Conservation (phyloP, 2,113 vertebrate species). For the Apus apus region DNA sequence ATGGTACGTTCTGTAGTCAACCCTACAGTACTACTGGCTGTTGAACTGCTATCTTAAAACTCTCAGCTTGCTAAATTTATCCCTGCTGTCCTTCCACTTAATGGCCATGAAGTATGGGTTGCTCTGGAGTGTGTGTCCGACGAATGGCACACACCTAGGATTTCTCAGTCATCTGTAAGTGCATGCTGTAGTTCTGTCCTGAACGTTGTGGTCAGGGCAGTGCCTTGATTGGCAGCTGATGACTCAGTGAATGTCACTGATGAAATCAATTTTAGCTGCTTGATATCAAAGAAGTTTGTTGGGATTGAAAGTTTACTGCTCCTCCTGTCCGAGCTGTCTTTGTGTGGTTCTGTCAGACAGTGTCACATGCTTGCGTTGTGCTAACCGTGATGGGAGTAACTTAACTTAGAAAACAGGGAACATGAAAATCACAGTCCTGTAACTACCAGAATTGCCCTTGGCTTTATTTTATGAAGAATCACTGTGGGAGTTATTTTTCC, state of each 20-base stretch:
- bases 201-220: neutral
- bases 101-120: neutral
- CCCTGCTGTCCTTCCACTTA: neutral
- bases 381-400: neutral
- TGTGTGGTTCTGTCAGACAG: neutral
- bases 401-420: neutral
- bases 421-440: neutral
- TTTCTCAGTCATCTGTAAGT: neutral
- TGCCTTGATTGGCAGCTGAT: neutral
- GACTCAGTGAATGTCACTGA: neutral
- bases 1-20: fast-evolving
- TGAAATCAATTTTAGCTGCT: neutral
- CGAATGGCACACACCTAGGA: neutral
- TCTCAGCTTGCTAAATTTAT: neutral
- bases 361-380: neutral
- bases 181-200: neutral
- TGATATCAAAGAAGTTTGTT: neutral
- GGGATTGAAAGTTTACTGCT: neutral
- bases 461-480: neutral
- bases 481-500: neutral
- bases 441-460: neutral
- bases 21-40: neutral
- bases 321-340: fast-evolving
- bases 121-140: neutral
- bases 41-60: neutral